Base-by-base conservation (phyloP, 2,797 vertebrate species). In the Platalea minor region DNA sequence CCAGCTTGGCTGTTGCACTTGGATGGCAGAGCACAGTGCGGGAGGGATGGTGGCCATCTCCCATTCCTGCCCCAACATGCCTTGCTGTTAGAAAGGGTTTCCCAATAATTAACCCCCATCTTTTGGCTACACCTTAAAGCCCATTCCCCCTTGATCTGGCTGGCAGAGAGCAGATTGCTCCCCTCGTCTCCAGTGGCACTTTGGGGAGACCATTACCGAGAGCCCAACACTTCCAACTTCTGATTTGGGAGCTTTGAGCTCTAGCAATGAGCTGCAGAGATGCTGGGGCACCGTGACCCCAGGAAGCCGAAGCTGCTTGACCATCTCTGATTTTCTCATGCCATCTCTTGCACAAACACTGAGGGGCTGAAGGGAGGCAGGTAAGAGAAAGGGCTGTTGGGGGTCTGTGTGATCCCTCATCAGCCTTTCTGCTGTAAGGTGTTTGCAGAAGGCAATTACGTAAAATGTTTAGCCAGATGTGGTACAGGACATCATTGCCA, bases 331-430 rank as follows among this genome's bases (percentile, higher is more conserved):
- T 28, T 53, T 48, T 29, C 54, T 26, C 5, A 2, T 11, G 5
- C 7, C 48, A 31, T 5, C 18, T 51, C 29, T n/a, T 65, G 39
- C 9, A 5, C 14, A 53, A 43, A 26, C 37, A 8, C 0, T 3
- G 77, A 35, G 67, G 48, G 48, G 39, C 35, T 91, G 85, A 31
- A 61, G 26, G 18, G 54, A 48, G 19, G 67, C 43, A 85, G 65
- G 28, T 5, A 12, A 5, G 50, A 45, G 45, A 29, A 81, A 37
- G 29, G 39, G 9, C 29, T 54, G 13, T 4, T 39, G 56, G 23
- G 28, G 19, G 23, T 33, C 51, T 75, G 20, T 29, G 56, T 28
- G 53, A 19, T 29, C 33, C n/a, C 69, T 56, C 60, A 3, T 7
- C 21, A 53, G 17, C 63, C 29, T n/a, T 60, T 29, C 83, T 72